Evolutionary conservation across 2,113 vertebrate species (phyloP), one percentile per base, ranked within the genome.

Genomic region (Corythoichthys haematopterus): DNA sequence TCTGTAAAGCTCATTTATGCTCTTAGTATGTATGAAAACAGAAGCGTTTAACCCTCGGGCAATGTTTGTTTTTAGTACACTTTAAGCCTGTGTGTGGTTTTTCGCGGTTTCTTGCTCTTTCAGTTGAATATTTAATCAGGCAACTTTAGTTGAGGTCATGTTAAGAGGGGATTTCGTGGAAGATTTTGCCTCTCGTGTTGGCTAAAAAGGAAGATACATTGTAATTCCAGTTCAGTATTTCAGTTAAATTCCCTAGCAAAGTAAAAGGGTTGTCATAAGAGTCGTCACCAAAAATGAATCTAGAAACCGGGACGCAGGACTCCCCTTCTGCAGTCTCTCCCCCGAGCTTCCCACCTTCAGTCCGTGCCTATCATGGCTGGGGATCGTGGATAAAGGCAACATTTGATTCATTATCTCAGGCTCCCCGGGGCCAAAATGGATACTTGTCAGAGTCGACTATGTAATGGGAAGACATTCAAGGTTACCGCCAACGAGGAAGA

Each of bases 381-480:
- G 81, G 82, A 88, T 89, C 82, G 40, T 50, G 81, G 81, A 85
- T 81, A 81, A 86, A 86, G 78, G 79, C 80, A 78, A 70, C 77
- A 80, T 88, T 89, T 86, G 84, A 89, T 88, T 85, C 84, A 88
- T 88, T 87, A 90, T 88, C 82, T 81, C 69, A 71, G 65, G 72
- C 63, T 81, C 82, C 86, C 80, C 0, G 64, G 69, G 77, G 84
- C 76, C 38, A 72, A 74, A 70, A 78, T 36, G 73, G 80, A 83
- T 84, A 78, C 79, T 84, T 72, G 84, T 86, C 78, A 72, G 71
- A 69, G 75, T 66, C 13, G 74, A 53, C 68, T 59, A 69, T 80
- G 78, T 87, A 85, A 86, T 82, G 72, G 76, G 64, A 59, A 81
- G 78, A 78, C 77, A 71, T 69, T 85, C 88, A 91, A 91, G 86